Conservation (phyloP, 2,888 invertebrate genomes). For the Parochlus steinenii region DNA sequence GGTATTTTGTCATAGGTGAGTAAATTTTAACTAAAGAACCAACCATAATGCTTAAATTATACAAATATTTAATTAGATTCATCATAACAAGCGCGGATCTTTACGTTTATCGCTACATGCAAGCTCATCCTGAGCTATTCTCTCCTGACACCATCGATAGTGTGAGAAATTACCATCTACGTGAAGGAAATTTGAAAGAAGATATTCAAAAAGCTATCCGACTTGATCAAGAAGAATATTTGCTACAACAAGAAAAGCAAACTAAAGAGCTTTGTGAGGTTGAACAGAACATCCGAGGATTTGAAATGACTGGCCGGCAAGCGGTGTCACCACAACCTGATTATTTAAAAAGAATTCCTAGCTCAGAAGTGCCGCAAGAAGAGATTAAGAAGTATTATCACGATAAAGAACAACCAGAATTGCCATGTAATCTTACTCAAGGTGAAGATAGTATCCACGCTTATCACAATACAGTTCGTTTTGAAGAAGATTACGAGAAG, state of each 20-base stretch:
- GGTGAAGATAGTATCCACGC: slow-evolving; percentile 3
- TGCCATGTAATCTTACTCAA: slow-evolving; percentile 7
- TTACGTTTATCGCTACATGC: slow-evolving; percentile 62
- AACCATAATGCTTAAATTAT: too few species aligned
- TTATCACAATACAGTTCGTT: slow-evolving; percentile 1
- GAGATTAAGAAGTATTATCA: slow-evolving; percentile 10
- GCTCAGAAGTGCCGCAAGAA: slow-evolving; percentile 1
- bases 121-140: slow-evolving; percentile 54
- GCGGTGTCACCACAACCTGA: too few species aligned
- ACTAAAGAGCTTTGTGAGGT: too few species aligned
- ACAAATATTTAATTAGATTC: too few species aligned
- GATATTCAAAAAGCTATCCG: slow-evolving; percentile 23
- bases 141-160: slow-evolving; percentile 46
- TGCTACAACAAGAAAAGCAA: not conserved
- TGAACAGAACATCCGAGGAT: too few species aligned
- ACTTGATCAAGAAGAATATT: not conserved
- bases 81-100: slow-evolving; percentile 58
- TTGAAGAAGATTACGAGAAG: slow-evolving; percentile 5
- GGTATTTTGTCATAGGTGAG: slow-evolving; percentile 3
- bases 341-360: slow-evolving; percentile 4
- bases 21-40: too few species aligned
- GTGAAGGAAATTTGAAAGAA: slow-evolving; percentile 43
- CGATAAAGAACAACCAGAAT: not conserved
- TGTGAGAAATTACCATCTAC: slow-evolving; percentile 47
- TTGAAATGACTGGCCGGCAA: too few species aligned